Base-by-base conservation (phyloP, 2,888 invertebrate species). In the Chesias legatella region DNA sequence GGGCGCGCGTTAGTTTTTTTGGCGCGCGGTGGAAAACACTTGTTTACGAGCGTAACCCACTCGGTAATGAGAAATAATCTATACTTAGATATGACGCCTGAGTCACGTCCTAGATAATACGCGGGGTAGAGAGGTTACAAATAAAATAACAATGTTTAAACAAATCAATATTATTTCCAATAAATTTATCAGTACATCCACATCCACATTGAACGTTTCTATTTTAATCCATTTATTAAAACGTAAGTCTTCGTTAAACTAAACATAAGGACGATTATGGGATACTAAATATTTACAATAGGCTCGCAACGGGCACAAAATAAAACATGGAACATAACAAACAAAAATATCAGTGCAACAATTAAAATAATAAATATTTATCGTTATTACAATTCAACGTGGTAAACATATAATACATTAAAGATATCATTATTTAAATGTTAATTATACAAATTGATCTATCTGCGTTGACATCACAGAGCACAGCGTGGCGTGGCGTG, bases 161-260 rank as follows among this genome's bases (percentile, higher is more conserved):
- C 88, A 88, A 85, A 84, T 88, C 88, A 84, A 86, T 88, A 88
- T 86, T 88, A 88, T 86, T 86, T 85, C 77, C 83, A 84, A 82
- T 86, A 83, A 84, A 83, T 69, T 79, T 85, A 83, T 86, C 85
- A 81, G 83, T 84, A 84, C 86, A 85, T 84, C 84, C 85, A 84
- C 86, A 85, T 84, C 84, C 85, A 84, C 82, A 77, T 77, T 73
- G 83, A 86, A 85, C 81, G 84, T 68, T 75, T 74, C 74, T 64
- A 63, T 79, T 75, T 79, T 63, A 77, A 74, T 74, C 72, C 79
- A 80, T 37, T 33, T 8, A 29, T 22, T 80, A 80, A 70, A 85
- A 84, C 79, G 79, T 79, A 81, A 78, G 71, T 79, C 81, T 76
- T 78, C 79, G 69, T 66, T 62, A 79, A 83, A 80, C 73, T 80